Conservation (phyloP, 1,140 invertebrate species). For the Drosophila micromelanica region DNA sequence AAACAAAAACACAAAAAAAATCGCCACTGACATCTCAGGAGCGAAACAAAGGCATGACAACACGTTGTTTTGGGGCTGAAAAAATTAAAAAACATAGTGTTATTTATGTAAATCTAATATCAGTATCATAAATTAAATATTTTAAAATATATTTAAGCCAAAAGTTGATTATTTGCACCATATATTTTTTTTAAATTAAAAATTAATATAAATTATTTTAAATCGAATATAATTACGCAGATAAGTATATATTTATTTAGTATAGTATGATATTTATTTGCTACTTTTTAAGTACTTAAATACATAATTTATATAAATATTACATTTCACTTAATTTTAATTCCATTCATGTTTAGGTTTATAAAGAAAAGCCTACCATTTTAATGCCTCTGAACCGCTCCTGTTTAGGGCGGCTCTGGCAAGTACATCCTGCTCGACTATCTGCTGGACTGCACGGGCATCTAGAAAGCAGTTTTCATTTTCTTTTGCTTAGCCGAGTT, state of each 20-base stretch:
- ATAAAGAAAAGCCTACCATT: neutral
- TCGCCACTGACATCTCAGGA: conserved; percentile 34
- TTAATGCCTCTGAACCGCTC: conserved; percentile 26
- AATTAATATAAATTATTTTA: too few relatives aligned
- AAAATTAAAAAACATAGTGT: neutral
- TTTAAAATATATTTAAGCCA: too few relatives aligned
- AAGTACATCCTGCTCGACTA: conserved; percentile 1
- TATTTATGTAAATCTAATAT: neutral
- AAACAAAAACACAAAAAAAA: conserved; percentile 27
- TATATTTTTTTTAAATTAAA: too few relatives aligned
- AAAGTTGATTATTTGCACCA: too few relatives aligned
- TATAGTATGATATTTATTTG: too few relatives aligned
- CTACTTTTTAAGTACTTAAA: too few relatives aligned
- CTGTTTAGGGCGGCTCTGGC: conserved; percentile 32
- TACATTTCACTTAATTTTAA: too few relatives aligned
- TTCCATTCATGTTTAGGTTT: too few relatives aligned
- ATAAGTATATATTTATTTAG: too few relatives aligned
- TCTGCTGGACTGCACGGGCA: conserved; percentile 16
- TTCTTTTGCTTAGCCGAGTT: conserved; percentile 51
- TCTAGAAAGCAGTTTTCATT: conserved; percentile 31
- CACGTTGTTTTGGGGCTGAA: neutral
- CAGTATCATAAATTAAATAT: too few relatives aligned
- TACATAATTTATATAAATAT: too few relatives aligned
- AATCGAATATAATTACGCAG: too few relatives aligned
- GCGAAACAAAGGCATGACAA: neutral